Evolutionary conservation across 2,888 invertebrate species (phyloP), one percentile per base, ranked within the genome.

Genomic region (Drosophila maculinotata): DNA sequence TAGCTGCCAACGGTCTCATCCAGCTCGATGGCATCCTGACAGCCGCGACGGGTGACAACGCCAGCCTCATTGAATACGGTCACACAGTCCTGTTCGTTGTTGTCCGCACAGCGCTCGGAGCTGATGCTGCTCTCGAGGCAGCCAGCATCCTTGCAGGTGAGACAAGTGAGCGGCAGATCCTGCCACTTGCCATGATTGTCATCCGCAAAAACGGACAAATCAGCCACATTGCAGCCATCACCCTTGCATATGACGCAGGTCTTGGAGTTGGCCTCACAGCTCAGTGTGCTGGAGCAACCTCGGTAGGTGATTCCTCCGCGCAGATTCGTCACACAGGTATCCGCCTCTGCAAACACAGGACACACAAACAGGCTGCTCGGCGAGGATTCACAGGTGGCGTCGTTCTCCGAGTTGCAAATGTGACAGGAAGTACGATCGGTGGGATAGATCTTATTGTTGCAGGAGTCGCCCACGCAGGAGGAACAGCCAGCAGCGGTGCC

Each of bases 161-260:
- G 73, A 53, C 91, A 91, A 31, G 54, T 69, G 15, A 91, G 58
- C 0, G 91, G 91, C 9, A 91, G 79, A 65, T 91, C 90, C 66
- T 91, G 91, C 91, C 91, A 91, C 68, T 87, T 89, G 51, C 91
- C 91, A 14, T 65, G 79, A 17, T 90, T 91, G 26, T 90, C 83
- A 31, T 90, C 91, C 2, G 72, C 53, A 4, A 45, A 63, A 1
- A 17, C 47, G 0, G 65, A 69, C 52, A 90, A 52, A 17, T 91
- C 86, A 2, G 80, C 48, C 2, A 69, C 70, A 26, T 90, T 90
- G 54, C 90, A 90, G 17, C 87, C 89, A 23, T 84, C 48, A 1
- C 72, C 80, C 0, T 42, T 26, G 53, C 90, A 90, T 39, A 73
- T 39, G 2, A 69, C 65, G 31, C 90, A 90, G 6, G 20, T 68